Base-by-base conservation (phyloP, 2,888 invertebrate genomes). In the Sphaerophoria rueppellii region DNA sequence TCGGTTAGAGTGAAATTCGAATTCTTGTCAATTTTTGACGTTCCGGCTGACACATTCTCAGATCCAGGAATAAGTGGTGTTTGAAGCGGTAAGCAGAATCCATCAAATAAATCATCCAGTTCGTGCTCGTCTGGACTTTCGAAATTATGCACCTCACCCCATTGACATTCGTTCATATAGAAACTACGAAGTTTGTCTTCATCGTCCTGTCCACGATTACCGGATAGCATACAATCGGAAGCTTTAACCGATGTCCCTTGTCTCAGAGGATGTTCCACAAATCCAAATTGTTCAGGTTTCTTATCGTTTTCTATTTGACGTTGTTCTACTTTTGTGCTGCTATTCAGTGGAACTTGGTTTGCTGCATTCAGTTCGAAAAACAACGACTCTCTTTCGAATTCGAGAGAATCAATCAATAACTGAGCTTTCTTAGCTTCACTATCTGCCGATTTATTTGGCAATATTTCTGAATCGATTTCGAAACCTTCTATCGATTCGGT, bases 151-250 rank as follows among this genome's bases (percentile, higher is more conserved):
- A 9, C 43, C 4, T 9, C 4, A 11, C 43, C 43, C 40, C 40
- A 40, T 40, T 24, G 24, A 24, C 24, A 24, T 24, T 24, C 24
- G 40, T 40, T 40, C 6, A 40, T 7, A 7, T 40, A 40, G 7
- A 58, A 37, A 11, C 4, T 11, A 24, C 1, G 12, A 11, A 60
- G 12, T 0, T 60, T 43, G 7, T 60, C 24, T 24, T 60, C 60
- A n/a, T 60, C 60, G 2, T 60, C 60, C 43, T 60, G 60, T 6
- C 60, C 60, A 16, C 43, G 40, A 40, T 24, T 60, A 6, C 60
- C 60, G 6, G 60, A 40, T 12, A 60, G 7, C 60, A 60, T 60
- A 12, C 40, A 40, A 40, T 60, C 60, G 5, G n/a, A 57, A 16
- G 35, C n/a, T 37, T 34, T 12, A 1, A 52, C 52, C 5, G 57